Conservation (phyloP, 2,113 vertebrate genomes). For the Shinisaurus crocodilurus region DNA sequence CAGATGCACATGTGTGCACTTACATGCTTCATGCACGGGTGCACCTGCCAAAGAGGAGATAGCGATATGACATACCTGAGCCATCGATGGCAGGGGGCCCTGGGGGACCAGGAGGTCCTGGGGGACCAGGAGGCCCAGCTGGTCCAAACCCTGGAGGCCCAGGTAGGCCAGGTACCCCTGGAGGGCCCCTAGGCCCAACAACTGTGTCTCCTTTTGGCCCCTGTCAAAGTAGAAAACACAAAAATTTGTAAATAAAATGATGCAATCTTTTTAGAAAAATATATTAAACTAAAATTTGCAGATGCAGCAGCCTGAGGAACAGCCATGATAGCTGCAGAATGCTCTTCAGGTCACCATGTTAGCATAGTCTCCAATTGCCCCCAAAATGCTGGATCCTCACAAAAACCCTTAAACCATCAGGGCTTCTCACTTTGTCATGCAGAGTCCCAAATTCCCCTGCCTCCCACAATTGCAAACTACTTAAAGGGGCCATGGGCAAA, state of each 20-base stretch:
- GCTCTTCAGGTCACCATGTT: neutral
- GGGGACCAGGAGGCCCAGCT: conserved; percentile 84
- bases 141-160: conserved; percentile 89
- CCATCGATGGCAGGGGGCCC: conserved; percentile 78
- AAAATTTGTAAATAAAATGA: neutral
- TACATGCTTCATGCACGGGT: no score
- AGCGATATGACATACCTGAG: conserved; percentile 74
- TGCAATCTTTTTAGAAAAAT: neutral
- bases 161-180: conserved; percentile 86
- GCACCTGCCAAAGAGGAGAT: neutral
- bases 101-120: conserved; percentile 89
- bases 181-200: conserved; percentile 85
- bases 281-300: neutral
- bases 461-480: no score
- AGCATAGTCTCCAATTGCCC: no score
- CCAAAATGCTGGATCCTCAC: no score
- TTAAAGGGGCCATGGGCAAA: no score
- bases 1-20: rapidly evolving
- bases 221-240: conserved; percentile 70
- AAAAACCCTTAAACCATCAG: no score
- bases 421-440: no score
- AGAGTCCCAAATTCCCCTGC: no score
- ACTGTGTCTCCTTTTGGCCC: conserved; percentile 91
- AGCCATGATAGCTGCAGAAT: neutral
- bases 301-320: neutral